Percentiles rank a stretch among this genome's conserved stretches.
These are phyloP conservation scores for Salvelinus alpinus DNA, from an alignment of 2,113 vertebrate species.

Conservation along the genomic window DNA sequence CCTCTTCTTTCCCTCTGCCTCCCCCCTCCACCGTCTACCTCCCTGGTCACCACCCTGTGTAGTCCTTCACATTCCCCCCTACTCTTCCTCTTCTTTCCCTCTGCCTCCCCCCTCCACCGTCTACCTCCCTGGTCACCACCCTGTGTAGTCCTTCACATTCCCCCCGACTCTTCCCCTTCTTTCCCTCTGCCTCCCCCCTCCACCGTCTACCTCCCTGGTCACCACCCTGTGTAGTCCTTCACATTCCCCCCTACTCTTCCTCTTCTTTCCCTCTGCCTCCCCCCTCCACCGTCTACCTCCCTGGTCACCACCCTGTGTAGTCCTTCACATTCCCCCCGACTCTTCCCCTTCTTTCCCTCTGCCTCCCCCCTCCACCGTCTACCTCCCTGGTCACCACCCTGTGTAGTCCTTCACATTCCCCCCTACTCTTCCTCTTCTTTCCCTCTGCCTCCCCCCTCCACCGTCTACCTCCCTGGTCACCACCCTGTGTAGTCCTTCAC, in stretches of 20 bases:
- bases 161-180: too few relatives aligned
- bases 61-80: too few relatives aligned
- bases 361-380: neutral
- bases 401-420: too few relatives aligned
- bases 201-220: neutral
- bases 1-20: conserved; percentile 10
- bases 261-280: conserved; percentile 10
- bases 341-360: conserved; percentile 10
- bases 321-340: too few relatives aligned
- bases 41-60: too few relatives aligned
- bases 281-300: neutral
- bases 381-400: too few relatives aligned
- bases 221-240: too few relatives aligned
- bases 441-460: neutral
- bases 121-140: too few relatives aligned
- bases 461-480: neutral
- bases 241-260: too few relatives aligned
- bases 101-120: neutral
- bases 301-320: too few relatives aligned
- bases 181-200: neutral
- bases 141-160: too few relatives aligned
- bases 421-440: conserved; percentile 1
- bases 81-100: conserved; percentile 9
- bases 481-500: too few relatives aligned
- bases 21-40: neutral